Evolutionary conservation across 2,888 invertebrate species (phyloP).

Genomic region (Tupiocoris notatus): DNA sequence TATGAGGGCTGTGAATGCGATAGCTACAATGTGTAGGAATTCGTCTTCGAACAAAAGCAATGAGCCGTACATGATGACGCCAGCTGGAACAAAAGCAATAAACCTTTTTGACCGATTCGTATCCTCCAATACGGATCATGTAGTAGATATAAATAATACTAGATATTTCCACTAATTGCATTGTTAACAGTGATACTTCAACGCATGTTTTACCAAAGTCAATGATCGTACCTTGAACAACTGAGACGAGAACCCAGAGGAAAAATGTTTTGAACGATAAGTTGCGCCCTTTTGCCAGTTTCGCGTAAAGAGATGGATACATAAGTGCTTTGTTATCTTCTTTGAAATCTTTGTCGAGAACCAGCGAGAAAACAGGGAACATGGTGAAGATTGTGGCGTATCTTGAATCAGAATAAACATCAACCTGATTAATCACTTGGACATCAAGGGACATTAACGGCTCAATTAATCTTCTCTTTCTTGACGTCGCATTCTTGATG

Average conservation of each 20-base stretch:
- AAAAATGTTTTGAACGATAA: slow-evolving; percentile 98
- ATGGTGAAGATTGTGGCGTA: slow-evolving; percentile 98
- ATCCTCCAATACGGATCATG: too few species aligned
- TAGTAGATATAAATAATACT: too few species aligned
- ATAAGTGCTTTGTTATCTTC: slow-evolving; percentile 90
- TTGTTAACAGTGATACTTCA: too few species aligned
- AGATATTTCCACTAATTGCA: too few species aligned
- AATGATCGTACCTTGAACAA: slow-evolving; percentile 88
- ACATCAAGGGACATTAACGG: too few species aligned
- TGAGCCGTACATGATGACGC: slow-evolving; percentile 98
- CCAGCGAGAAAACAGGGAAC: slow-evolving; percentile 96
- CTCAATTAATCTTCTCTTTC: too few species aligned
- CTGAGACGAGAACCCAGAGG: slow-evolving; percentile 97
- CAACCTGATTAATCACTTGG: too few species aligned
- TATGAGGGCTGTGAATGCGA: slow-evolving; percentile 97
- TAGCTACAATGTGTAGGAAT: slow-evolving; percentile 97
- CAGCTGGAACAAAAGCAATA: slow-evolving; percentile 56
- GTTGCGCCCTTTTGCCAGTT: slow-evolving; percentile 92
- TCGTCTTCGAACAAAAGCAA: slow-evolving; percentile 95
- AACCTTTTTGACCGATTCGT: too few species aligned
- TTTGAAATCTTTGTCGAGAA: slow-evolving; percentile 93
- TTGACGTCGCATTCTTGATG: too few species aligned
- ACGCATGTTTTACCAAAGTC: too few species aligned
- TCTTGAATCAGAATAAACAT: too few species aligned
- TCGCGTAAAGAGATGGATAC: slow-evolving; percentile 96